phyloP scores from a whole-genome alignment of 64 coral and sea anemone species.

The Dendronephthya gigantea region DNA sequence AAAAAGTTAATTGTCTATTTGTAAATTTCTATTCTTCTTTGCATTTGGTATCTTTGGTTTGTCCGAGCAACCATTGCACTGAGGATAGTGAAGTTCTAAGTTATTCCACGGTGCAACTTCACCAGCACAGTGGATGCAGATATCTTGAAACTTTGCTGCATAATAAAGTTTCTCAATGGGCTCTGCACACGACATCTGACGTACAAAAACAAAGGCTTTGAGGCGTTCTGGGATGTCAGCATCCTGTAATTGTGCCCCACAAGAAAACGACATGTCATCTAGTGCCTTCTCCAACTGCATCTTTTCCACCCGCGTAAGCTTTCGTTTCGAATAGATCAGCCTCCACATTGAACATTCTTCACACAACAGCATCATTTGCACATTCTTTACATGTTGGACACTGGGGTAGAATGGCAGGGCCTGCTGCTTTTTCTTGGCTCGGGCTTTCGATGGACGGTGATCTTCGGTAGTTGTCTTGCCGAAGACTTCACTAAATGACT shows the following conservation, averaged over 20 bases:
- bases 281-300: conserved; percentile 21
- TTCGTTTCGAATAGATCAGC: conserved; percentile 11
- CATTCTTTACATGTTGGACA: conserved; percentile 12
- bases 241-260: background rate
- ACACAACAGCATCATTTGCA: conserved; percentile 11
- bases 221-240: background rate
- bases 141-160: background rate
- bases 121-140: background rate
- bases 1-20: too few species aligned
- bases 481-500: conserved; percentile 16
- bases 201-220: background rate
- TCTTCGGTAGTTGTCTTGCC: background rate
- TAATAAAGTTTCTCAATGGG: background rate
- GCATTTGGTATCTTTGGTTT: background rate
- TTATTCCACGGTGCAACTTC: background rate
- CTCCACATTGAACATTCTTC: conserved; percentile 17
- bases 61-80: background rate
- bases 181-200: background rate
- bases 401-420: background rate
- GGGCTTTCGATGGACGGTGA: background rate
- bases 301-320: background rate
- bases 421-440: background rate
- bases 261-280: conserved; percentile 11
- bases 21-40: background rate
- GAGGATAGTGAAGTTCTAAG: background rate